phyloP scores from a whole-genome alignment of 1,140 invertebrate species.

The Chionoecetes opilio region DNA sequence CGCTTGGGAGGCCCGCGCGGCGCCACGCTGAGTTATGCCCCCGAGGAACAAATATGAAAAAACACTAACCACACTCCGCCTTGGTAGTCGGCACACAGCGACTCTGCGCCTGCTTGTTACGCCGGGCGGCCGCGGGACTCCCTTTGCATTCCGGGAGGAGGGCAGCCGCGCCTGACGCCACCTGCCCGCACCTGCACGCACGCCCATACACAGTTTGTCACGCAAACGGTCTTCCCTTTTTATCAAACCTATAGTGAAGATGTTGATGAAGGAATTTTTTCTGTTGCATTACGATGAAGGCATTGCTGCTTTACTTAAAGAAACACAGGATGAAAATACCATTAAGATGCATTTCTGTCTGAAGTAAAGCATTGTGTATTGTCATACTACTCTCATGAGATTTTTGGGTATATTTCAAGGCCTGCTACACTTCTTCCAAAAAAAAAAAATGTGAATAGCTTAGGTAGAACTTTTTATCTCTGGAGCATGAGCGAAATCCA shows the following conservation, averaged over 20 bases:
- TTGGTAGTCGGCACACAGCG: neutral
- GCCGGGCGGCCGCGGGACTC: neutral
- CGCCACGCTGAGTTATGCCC: neutral
- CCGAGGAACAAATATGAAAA: constrained; percentile 15
- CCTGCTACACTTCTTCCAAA: too few species aligned
- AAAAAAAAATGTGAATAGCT: neutral
- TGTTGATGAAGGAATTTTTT: neutral
- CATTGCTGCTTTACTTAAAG: neutral
- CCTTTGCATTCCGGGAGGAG: neutral
- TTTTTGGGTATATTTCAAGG: too few species aligned
- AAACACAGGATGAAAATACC: too few species aligned
- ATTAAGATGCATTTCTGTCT: too few species aligned
- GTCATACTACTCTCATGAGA: too few species aligned
- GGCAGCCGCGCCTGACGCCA: neutral
- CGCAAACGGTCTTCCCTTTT: neutral
- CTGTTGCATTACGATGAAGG: neutral
- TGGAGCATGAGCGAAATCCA: too few species aligned
- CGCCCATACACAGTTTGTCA: neutral
- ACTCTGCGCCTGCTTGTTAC: neutral
- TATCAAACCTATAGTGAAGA: neutral
- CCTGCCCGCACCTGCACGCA: neutral
- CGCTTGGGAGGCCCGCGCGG: neutral
- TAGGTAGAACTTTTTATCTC: neutral
- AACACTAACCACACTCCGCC: neutral
- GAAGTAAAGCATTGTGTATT: too few species aligned